Base-by-base conservation (phyloP, 2,797 vertebrate species). In the Bovichtus diacanthus region DNA sequence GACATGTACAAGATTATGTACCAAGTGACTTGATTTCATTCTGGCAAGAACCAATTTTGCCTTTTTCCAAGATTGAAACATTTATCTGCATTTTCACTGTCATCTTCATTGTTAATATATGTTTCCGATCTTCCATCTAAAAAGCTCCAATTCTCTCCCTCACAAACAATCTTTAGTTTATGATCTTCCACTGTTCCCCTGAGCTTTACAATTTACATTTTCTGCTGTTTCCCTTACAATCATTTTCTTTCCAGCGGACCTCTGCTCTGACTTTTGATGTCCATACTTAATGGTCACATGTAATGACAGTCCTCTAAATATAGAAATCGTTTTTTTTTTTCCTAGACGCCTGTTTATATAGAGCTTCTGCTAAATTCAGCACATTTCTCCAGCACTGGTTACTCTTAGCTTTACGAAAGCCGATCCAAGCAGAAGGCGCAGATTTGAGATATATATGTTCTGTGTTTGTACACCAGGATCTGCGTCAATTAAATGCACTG, bases 251-350 rank as follows among this genome's bases (percentile, higher is more conserved):
- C 7, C 21, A 49, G 4, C 6, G 15, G 27, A 50, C 25, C 0
- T 11, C 10, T 63, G 18, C 19, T 59, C 38, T 67, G 25, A 63
- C 23, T 31, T 64, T 25, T 58, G 19, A 55, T 34, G 15, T 55
- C 47, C 16, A 56, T 55, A 49, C 56, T 36, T 67, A 18, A 74
- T 21, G 66, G 65, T 63, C 61, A 64, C 9, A 44, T 76, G 18
- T 61, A 56, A 64, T 77, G 43, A 63, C 25, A 19, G 6, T 53
- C 23, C 31, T 70, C 55, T 50, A 61, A 75, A 60, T 64, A 55
- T 43, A 73, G 54, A 63, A 72, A 43, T 18, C 5, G 9, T 15
- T 43, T 38, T n/a, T n/a, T n/a, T n/a, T n/a, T 36, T 36, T 31
- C 49, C 19, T 15, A 21, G 27, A 60, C 0, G 18, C 18, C 7